Conservation (phyloP, 2,113 vertebrate species). For the Trinectes maculatus region DNA sequence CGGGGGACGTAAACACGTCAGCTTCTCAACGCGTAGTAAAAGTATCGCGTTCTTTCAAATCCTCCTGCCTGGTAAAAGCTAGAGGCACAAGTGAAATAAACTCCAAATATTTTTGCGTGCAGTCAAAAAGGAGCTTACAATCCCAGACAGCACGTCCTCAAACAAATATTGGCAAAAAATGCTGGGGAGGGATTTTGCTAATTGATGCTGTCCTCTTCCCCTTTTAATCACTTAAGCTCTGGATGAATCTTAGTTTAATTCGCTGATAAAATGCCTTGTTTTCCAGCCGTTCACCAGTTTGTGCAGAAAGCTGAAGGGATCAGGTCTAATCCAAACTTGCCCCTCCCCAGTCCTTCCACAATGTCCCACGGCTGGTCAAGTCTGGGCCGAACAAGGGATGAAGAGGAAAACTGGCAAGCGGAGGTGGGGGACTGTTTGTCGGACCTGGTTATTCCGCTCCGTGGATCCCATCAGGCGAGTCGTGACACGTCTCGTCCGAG, state of each 20-base stretch:
- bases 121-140: slow-evolving; percentile 73
- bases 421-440: slow-evolving; percentile 71
- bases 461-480: slow-evolving; percentile 71
- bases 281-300: slow-evolving; percentile 48
- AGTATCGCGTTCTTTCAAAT: slow-evolving; percentile 49
- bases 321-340: slow-evolving; percentile 70
- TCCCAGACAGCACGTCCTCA: slow-evolving; percentile 72
- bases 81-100: slow-evolving; percentile 54
- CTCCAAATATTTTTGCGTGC: slow-evolving; percentile 69
- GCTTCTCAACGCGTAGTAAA: slow-evolving; percentile 30
- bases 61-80: slow-evolving; percentile 44
- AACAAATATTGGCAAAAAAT: slow-evolving; percentile 79
- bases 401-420: slow-evolving; percentile 50
- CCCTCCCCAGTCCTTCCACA: slow-evolving; percentile 39
- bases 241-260: slow-evolving; percentile 82
- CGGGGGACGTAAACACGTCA: slow-evolving; percentile 53
- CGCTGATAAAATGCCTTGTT: slow-evolving; percentile 74
- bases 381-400: slow-evolving; percentile 32
- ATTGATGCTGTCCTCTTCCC: slow-evolving; percentile 80
- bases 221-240: slow-evolving; percentile 81
- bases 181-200: slow-evolving; percentile 79
- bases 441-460: slow-evolving; percentile 72
- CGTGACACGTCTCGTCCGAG: slow-evolving; percentile 65
- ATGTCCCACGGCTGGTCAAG: slow-evolving; percentile 49
- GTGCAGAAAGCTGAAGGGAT: slow-evolving; percentile 71